Base-by-base conservation (phyloP, 2,113 vertebrate species). In the Xiphophorus hellerii region DNA sequence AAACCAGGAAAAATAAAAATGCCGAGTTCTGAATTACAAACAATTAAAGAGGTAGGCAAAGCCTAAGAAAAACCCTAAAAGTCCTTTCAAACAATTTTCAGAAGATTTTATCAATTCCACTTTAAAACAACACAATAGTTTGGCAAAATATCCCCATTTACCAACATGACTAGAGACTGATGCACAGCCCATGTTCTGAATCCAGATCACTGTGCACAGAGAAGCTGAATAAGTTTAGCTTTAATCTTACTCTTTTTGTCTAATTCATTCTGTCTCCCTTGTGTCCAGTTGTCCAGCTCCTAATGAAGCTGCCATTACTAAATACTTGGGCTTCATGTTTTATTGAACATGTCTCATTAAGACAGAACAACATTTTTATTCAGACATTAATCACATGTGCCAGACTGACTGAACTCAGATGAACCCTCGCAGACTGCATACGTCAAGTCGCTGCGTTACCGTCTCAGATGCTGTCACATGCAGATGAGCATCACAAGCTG, bases 301-400 rank as follows among this genome's bases (percentile, higher is more conserved):
- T 62, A 62, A 51, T 29, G 60, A 25, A 35, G n/a, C 3, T 66
- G 51, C 31, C 30, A 42, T 62, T 61, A 61, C 10, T 76, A 42
- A 62, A 31, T 73, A 9, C 27, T 62, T 54, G 62, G 13, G 25
- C 39, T 62, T 66, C 13, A n/a, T 37, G 1, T 76, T 64, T 62
- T 39, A 65, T 74, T 62, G 11, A 76, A 78, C 33, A 37, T 13
- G 27, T 73, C 37, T 29, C 8, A 69, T 74, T 83, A 74, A 2
- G 10, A 25, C 30, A 25, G 74, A 77, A 74, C n/a, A 37, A 39
- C 44, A 12, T 58, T 60, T 69, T 67, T 51, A 30, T 70, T 66
- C 64, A 79, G 64, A 71, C 39, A 60, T 71, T 68, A 62, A 70
- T 82, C 37, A 71, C 20, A 69, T 5, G 25, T 66, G 72, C 65